Percentiles rank a stretch among this genome's conserved stretches.
Conservation (phyloP, 2,113 vertebrate genomes). For the Abramis brama region DNA sequence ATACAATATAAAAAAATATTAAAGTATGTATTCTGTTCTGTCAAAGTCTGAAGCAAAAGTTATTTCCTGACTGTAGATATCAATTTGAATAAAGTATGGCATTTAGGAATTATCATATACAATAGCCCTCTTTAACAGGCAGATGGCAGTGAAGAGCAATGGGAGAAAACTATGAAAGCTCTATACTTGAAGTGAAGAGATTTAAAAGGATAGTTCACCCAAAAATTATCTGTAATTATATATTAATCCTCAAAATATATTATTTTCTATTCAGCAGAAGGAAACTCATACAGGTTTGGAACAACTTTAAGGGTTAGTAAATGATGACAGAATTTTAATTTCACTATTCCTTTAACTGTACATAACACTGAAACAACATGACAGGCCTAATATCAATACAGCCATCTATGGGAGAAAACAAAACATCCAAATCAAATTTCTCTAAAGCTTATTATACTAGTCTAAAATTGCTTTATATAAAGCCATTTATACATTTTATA, state of each 20-base stretch:
- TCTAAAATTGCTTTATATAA: neutral
- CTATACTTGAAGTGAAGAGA: neutral
- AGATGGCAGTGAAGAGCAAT: conserved; percentile 36
- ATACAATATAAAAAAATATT: neutral
- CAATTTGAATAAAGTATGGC: neutral
- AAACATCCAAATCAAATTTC: neutral
- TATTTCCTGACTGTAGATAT: neutral
- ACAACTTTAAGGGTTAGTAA: too few relatives aligned
- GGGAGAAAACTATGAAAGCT: neutral
- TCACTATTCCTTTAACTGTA: neutral
- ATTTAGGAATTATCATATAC: neutral
- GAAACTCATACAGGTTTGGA: too few relatives aligned
- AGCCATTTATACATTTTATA: neutral
- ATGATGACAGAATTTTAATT: too few relatives aligned
- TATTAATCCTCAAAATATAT: too few relatives aligned
- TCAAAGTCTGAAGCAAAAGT: neutral
- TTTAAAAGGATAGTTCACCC: neutral
- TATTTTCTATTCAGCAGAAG: too few relatives aligned
- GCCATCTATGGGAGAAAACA: neutral
- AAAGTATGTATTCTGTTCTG: neutral
- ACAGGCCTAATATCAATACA: neutral
- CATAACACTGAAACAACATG: neutral
- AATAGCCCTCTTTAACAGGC: conserved; percentile 18
- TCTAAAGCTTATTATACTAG: neutral
- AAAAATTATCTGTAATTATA: too few relatives aligned